Conservation (phyloP, 2,113 vertebrate genomes). For the Anguilla japonica region DNA sequence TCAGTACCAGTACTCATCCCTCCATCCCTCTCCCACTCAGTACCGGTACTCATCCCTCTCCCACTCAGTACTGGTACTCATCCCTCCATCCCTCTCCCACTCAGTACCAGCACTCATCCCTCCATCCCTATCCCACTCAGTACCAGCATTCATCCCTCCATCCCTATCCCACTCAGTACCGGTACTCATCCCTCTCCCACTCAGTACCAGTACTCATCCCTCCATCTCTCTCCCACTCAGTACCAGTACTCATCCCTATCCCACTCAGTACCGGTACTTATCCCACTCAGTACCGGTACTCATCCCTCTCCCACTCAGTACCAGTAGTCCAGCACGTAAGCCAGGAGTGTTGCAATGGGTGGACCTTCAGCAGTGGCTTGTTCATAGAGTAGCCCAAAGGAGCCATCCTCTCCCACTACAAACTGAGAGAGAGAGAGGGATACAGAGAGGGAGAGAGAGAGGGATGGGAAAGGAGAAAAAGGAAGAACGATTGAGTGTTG, state of each 20-base stretch:
- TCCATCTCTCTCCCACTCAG: not conserved
- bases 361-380: slow-evolving; percentile 77
- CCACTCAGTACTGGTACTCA: slow-evolving; percentile 69
- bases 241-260: slow-evolving; percentile 59
- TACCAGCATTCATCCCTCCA: too few species aligned
- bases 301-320: slow-evolving; percentile 43
- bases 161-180: not conserved
- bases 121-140: not conserved
- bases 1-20: not conserved
- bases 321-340: slow-evolving; percentile 78
- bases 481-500: too few species aligned
- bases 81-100: too few species aligned
- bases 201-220: too few species aligned
- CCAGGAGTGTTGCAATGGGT: slow-evolving; percentile 71
- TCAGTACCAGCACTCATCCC: not conserved
- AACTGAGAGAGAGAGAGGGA: slow-evolving; percentile 59
- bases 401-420: slow-evolving; percentile 81
- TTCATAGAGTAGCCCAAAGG: slow-evolving; percentile 80
- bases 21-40: not conserved
- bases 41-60: not conserved
- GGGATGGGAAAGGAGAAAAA: too few species aligned
- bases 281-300: not conserved
- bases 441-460: not conserved
- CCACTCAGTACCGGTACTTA: too few species aligned
- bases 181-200: not conserved